Percentiles rank a stretch among this genome's conserved stretches.
phyloP scores from a whole-genome alignment of 1,140 invertebrate species.

The Pissodes strobi region DNA sequence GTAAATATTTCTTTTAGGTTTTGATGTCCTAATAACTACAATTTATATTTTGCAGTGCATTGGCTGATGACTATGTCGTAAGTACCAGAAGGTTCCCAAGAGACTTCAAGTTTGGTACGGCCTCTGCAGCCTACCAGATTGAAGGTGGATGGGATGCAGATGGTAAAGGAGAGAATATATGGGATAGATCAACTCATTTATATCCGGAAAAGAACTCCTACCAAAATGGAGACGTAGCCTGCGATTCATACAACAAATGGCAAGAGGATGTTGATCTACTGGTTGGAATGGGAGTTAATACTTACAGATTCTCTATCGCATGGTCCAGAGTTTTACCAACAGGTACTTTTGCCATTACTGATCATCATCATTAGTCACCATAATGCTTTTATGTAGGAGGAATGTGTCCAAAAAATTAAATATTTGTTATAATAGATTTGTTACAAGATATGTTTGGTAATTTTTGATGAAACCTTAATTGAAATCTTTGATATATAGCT shows the following conservation, averaged over 20 bases:
- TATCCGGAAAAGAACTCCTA: slow-evolving; percentile 48
- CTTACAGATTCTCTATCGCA: slow-evolving; percentile 10
- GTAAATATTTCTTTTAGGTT: no score
- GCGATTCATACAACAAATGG: slow-evolving; percentile 65
- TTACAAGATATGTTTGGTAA: no score
- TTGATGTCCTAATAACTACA: no score
- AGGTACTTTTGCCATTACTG: no score
- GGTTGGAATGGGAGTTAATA: not conserved
- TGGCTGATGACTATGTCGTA: slow-evolving; percentile 24
- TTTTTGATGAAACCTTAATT: no score
- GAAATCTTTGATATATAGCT: no score
- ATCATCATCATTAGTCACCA: no score
- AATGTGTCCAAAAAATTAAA: no score
- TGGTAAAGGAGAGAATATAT: slow-evolving; percentile 63
- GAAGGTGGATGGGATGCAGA: slow-evolving; percentile 64
- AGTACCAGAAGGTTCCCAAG: slow-evolving; percentile 14
- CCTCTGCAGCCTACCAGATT: slow-evolving; percentile 62
- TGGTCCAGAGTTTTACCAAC: not conserved
- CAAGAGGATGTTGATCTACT: slow-evolving; percentile 64
- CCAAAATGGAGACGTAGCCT: slow-evolving; percentile 62
- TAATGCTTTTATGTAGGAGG: no score
- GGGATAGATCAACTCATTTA: slow-evolving; percentile 64
- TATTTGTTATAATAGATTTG: no score
- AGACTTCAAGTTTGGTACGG: slow-evolving; percentile 60
- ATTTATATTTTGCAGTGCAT: no score